These are phyloP conservation scores for Erythrolamprus reginae DNA, from an alignment of 2,113 vertebrate genomes.

Conservation along the genomic window DNA sequence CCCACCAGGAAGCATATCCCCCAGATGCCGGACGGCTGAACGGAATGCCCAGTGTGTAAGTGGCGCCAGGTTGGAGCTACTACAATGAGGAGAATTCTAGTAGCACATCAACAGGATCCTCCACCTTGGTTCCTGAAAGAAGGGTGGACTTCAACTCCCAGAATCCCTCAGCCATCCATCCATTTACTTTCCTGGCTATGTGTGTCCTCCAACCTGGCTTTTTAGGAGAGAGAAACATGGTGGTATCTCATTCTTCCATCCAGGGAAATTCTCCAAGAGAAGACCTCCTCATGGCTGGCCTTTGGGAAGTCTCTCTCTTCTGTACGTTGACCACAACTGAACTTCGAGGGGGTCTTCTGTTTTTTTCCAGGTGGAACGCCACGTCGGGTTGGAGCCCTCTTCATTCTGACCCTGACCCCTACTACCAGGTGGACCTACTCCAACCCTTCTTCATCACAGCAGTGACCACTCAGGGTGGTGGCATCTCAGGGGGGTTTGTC, in stretches of 20 bases:
- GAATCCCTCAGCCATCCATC: background rate
- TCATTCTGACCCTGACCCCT: constrained; percentile 66
- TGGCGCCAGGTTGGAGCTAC: background rate
- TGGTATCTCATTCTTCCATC: background rate
- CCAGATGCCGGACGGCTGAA: constrained; percentile 78
- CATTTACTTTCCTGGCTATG: background rate
- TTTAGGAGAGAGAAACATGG: background rate
- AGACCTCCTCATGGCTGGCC: background rate
- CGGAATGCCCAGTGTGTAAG: constrained; percentile 75
- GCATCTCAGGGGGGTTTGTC: constrained; percentile 68
- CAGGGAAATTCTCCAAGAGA: background rate
- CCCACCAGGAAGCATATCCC: constrained; percentile 71
- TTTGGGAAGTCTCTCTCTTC: background rate
- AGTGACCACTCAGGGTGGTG: constrained; percentile 73
- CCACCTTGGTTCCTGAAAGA: background rate
- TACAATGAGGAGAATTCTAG: rapidly evolving
- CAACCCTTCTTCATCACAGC: constrained; percentile 78
- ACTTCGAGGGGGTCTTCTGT: background rate
- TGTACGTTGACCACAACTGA: rapidly evolving
- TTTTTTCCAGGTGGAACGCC: constrained; percentile 64
- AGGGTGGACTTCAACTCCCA: background rate
- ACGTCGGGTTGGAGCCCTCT: constrained; percentile 79
- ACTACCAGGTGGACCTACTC: constrained; percentile 78
- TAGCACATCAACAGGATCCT: background rate
- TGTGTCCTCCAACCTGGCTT: background rate